Conservation (phyloP, 2,888 invertebrate genomes). For the Orthosia gracilis region DNA sequence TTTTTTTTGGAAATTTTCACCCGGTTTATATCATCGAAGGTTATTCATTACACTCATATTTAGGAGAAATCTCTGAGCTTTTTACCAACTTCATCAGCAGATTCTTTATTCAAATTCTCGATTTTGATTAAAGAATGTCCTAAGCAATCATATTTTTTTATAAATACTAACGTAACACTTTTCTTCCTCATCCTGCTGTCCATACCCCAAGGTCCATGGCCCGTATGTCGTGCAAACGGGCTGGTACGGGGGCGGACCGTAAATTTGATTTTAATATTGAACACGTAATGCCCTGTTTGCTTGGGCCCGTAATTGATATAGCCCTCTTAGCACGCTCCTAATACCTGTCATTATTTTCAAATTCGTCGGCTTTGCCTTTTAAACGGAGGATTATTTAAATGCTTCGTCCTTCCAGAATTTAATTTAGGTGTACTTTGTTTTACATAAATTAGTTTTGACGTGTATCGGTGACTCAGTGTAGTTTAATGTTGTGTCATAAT, state of each 20-base stretch:
- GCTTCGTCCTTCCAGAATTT: conserved; percentile 71
- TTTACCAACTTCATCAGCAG: too few species aligned
- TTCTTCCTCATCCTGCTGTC: conserved; percentile 64
- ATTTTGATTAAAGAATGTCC: too few species aligned
- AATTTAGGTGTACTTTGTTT: conserved; percentile 71
- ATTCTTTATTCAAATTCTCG: too few species aligned
- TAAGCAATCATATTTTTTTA: too few species aligned
- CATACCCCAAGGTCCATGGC: conserved; percentile 69
- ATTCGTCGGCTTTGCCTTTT: conserved; percentile 86
- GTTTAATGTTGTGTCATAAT: conserved; percentile 21
- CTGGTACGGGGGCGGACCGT: conserved; percentile 78
- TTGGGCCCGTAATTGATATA: conserved; percentile 88
- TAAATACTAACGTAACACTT: not conserved
- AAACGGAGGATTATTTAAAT: conserved; percentile 85
- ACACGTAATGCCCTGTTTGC: conserved; percentile 88
- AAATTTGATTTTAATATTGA: conserved; percentile 91
- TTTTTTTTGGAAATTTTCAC: not conserved
- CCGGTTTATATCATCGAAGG: not conserved
- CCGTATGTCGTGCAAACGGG: conserved; percentile 71
- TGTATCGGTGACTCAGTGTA: conserved; percentile 45
- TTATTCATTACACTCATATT: too few species aligned
- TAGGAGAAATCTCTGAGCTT: too few species aligned
- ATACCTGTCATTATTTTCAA: conserved; percentile 90
- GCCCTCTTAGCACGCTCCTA: conserved; percentile 86
- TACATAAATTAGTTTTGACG: conserved; percentile 62